phyloP scores from a whole-genome alignment of 2,888 invertebrate genomes.

The Temnothorax rugatulus region DNA sequence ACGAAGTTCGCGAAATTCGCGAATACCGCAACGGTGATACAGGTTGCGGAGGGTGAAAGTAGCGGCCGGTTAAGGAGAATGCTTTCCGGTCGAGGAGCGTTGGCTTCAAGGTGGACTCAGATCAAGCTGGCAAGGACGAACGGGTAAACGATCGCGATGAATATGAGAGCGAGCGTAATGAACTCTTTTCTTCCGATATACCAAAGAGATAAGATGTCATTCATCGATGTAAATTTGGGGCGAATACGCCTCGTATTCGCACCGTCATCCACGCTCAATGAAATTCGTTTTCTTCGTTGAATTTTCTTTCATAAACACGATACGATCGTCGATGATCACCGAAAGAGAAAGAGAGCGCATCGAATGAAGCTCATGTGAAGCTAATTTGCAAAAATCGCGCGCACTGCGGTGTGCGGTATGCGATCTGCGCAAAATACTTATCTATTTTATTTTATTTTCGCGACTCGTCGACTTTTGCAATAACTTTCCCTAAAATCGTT shows the following conservation, averaged over 20 bases:
- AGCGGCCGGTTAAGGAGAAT: conserved; percentile 17
- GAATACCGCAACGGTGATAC: conserved; percentile 60
- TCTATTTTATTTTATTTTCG: neutral
- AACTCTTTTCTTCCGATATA: neutral
- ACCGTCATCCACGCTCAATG: neutral
- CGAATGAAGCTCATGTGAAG: neutral
- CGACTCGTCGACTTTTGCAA: neutral
- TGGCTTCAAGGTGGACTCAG: conserved; percentile 21
- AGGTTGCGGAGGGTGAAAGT: conserved; percentile 63
- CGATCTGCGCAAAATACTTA: neutral
- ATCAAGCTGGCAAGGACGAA: neutral
- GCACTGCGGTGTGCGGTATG: neutral
- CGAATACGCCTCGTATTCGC: neutral
- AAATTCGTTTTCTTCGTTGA: neutral
- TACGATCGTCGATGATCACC: neutral
- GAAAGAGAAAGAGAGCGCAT: neutral
- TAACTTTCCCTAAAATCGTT: neutral
- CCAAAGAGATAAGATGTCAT: neutral
- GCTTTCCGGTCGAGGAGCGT: neutral
- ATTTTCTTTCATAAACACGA: neutral
- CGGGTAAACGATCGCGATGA: neutral
- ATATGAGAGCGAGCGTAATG: neutral
- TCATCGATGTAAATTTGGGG: neutral
- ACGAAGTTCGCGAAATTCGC: conserved; percentile 51
- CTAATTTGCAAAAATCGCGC: neutral